Evolutionary conservation across 53 echinoderm and acorn worm genomes (phyloP).

Genomic region (Luidia sarsii): DNA sequence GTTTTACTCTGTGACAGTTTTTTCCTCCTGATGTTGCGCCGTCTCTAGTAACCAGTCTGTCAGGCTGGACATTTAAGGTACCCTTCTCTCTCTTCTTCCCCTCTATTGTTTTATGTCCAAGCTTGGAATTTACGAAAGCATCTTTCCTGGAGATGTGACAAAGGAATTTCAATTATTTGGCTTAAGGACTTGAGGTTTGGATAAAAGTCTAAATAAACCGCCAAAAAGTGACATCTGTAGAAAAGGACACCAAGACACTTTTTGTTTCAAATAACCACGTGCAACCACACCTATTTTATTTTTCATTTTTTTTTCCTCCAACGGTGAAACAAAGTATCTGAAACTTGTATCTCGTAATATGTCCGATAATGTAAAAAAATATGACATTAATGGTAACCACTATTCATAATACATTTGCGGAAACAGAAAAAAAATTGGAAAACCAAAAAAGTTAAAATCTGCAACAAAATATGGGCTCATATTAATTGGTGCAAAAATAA

Average conservation of each 20-base stretch:
- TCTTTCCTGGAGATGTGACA: no score
- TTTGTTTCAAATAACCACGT: constrained; percentile 12
- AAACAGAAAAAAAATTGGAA: constrained; percentile 33
- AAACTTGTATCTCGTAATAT: not conserved
- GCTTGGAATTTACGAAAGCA: no score
- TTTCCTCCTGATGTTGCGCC: no score
- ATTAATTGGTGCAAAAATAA: constrained; percentile 42
- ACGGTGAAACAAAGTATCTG: constrained; percentile 13
- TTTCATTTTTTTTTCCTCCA: constrained; percentile 18
- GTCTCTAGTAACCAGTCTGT: no score
- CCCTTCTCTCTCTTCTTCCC: no score
- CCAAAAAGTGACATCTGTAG: not conserved
- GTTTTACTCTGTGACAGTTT: no score
- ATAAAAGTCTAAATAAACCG: no score
- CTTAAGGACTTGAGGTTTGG: no score
- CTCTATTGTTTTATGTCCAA: no score
- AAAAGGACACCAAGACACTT: not conserved
- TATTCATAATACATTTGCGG: constrained; percentile 31
- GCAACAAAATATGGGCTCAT: constrained; percentile 40
- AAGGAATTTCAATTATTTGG: no score
- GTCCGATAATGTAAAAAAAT: constrained; percentile 33
- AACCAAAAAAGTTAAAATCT: no score
- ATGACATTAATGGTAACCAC: constrained; percentile 21
- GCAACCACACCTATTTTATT: constrained; percentile 50
- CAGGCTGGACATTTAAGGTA: no score